These are phyloP conservation scores for Thalassarche chlororhynchos DNA, from an alignment of 2,113 vertebrate species.

Conservation along the genomic window DNA sequence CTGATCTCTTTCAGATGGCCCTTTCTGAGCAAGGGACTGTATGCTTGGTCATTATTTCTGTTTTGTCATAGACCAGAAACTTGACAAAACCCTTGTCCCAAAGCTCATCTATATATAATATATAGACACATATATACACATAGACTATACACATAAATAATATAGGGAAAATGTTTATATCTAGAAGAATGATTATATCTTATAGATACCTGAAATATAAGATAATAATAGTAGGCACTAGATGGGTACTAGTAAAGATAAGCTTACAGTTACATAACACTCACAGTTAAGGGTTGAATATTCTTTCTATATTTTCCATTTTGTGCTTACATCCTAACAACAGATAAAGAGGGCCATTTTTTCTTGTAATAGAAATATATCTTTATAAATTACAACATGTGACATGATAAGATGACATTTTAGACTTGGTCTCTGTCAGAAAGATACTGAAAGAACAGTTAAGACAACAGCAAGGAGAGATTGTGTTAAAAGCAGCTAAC, in stretches of 20 bases:
- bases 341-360: background rate
- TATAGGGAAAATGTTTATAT: background rate
- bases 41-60: background rate
- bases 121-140: too few relatives aligned
- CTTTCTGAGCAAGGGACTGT: background rate
- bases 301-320: background rate
- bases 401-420: background rate
- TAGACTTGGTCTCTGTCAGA: background rate
- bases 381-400: background rate
- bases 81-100: background rate
- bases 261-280: background rate
- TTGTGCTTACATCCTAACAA: background rate
- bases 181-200: background rate
- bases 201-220: background rate
- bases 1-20: background rate
- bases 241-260: background rate
- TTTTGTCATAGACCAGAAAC: background rate
- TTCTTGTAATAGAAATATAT: background rate
- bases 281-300: background rate
- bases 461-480: background rate
- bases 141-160: background rate
- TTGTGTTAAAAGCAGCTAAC: background rate
- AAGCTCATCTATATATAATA: background rate
- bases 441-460: background rate
- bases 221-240: background rate